phyloP scores from a whole-genome alignment of 2,113 vertebrate genomes.

The Morphnarchus princeps region DNA sequence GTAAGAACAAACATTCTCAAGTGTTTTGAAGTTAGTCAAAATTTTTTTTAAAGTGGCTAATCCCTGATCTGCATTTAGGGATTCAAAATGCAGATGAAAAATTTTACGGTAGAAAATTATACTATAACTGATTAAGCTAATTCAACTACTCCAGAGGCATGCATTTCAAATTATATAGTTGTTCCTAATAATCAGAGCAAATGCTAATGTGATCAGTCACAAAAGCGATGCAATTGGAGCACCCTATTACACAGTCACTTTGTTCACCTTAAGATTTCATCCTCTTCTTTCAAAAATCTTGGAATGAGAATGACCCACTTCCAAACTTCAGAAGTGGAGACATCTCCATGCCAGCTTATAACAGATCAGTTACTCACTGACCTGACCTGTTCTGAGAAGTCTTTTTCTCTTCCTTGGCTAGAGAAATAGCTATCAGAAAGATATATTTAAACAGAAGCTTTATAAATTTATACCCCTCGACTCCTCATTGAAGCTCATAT shows the following conservation, averaged over 20 bases:
- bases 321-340: neutral
- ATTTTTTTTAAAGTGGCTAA: neutral
- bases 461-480: neutral
- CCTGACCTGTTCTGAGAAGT: neutral
- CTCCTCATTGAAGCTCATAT: neutral
- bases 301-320: neutral
- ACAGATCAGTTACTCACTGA: neutral
- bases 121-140: conserved; percentile 26
- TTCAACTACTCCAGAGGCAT: neutral
- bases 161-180: neutral
- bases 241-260: neutral
- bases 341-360: neutral
- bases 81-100: conserved; percentile 32
- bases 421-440: neutral
- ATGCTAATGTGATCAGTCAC: conserved; percentile 19
- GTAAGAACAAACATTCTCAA: neutral
- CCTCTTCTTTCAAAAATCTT: neutral
- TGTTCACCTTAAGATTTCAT: neutral
- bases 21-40: neutral
- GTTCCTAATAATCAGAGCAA: conserved; percentile 27
- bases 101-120: neutral
- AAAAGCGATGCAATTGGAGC: neutral
- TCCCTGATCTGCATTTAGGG: neutral
- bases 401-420: neutral
- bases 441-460: neutral